A percentile compares a stretch with the other conserved stretches of the same genome.
These are phyloP conservation scores for Lepidocyrtinus sp. DNA, from an alignment of 2,888 invertebrate species.

Conservation along the genomic window DNA sequence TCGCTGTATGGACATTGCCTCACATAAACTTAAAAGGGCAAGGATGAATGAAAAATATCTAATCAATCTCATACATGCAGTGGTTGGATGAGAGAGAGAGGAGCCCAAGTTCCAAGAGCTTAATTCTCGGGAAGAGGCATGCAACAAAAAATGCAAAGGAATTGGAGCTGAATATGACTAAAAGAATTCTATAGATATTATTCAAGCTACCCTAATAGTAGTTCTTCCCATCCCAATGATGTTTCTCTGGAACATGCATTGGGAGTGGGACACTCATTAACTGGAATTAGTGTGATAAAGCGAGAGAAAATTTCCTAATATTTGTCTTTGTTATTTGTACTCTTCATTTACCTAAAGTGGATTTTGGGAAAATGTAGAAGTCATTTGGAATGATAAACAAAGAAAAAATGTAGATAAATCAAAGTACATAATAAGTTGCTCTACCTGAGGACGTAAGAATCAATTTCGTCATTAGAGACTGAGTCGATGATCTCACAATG, in stretches of 20 bases:
- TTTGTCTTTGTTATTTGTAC: too few relatives aligned
- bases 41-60: too few relatives aligned
- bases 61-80: too few relatives aligned
- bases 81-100: too few relatives aligned
- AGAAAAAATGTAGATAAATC: too few relatives aligned
- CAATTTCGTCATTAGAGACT: slow-evolving; percentile 89
- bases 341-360: not conserved
- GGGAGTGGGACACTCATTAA: slow-evolving; percentile 21
- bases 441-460: slow-evolving; percentile 97
- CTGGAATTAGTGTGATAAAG: too few relatives aligned
- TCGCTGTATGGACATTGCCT: too few relatives aligned
- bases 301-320: too few relatives aligned
- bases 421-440: too few relatives aligned
- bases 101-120: too few relatives aligned
- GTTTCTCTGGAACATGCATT: slow-evolving; percentile 23
- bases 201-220: too few relatives aligned
- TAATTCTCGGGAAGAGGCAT: not conserved
- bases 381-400: not conserved
- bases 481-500: slow-evolving; percentile 97
- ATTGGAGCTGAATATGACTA: not conserved
- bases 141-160: not conserved
- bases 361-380: not conserved
- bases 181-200: not conserved
- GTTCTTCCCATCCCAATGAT: slow-evolving; percentile 34
- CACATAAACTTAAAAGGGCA: too few relatives aligned